A percentile compares a stretch with the other conserved stretches of the same genome.
Evolutionary conservation across 1,140 invertebrate species (phyloP).

Genomic region (Trichonephila inaurata): DNA sequence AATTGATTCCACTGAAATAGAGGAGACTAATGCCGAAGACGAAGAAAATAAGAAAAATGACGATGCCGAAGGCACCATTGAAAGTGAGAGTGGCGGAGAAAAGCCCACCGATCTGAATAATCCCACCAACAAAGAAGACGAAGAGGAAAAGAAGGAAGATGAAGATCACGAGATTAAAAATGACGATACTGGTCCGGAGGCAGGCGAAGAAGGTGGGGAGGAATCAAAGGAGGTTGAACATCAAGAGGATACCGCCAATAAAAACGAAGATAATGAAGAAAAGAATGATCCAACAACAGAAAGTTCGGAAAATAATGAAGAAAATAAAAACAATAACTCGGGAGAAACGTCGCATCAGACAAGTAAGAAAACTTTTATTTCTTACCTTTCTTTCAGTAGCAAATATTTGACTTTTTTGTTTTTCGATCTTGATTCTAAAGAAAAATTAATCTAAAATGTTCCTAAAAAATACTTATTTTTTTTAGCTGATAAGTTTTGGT

Average conservation of each 20-base stretch:
- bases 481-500: too few species aligned
- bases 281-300: conserved; percentile 33
- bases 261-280: conserved; percentile 43
- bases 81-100: conserved; percentile 15
- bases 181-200: conserved; percentile 16
- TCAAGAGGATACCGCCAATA: not conserved
- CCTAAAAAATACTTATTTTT: not conserved
- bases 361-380: conserved; percentile 57
- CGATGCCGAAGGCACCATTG: not conserved
- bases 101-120: not conserved
- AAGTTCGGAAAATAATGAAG: conserved; percentile 40
- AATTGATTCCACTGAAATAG: not conserved
- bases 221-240: conserved; percentile 35
- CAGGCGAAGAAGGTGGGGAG: not conserved
- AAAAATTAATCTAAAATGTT: not conserved
- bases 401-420: not conserved
- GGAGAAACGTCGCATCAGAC: conserved; percentile 56
- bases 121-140: not conserved
- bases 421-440: not conserved
- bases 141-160: conserved; percentile 22
- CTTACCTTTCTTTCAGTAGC: not conserved
- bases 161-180: not conserved
- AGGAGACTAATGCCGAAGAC: not conserved
- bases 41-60: conserved; percentile 22
- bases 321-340: not conserved